Evolutionary conservation across 2,113 vertebrate genomes (phyloP), one percentile per base, ranked within the genome.

Genomic region (Physeter macrocephalus): DNA sequence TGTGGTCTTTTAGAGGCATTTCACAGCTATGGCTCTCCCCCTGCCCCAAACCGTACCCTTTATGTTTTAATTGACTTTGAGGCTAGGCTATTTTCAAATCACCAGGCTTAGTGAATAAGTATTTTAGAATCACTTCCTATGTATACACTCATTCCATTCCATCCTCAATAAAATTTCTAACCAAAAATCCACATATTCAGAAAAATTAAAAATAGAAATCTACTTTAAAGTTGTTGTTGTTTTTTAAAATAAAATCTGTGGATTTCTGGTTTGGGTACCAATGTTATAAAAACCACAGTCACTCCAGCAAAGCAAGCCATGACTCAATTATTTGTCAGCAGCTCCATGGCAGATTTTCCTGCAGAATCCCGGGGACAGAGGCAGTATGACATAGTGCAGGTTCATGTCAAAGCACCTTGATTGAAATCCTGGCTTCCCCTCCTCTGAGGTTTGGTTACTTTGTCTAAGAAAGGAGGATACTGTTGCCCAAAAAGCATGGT

Each of bases 41-140:
- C 5, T 0, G 52, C 52, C 15, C 52, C 52, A 52, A 52, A 52
- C 52, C 1, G 1, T 52, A 15, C 0, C 25, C 15, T 54, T 46
- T 67, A 25, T 27, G 62, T 96, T 97, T 98, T 98, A 97, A 97
- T 97, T 98, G 96, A 95, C 97, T 89, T 90, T 94, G 90, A 98
- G 83, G 96, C 88, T 97, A 98, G 83, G 96, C 87, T 97, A 74
- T 96, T 96, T 98, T 98, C 96, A 98, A 97, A 91, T 97, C 97
- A 95, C 88, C 92, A 92, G 96, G 94, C 93, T 98, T 98, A 96
- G 93, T 93, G 96, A 98, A 97, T 88, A 97, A 97, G 95, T 92
- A 91, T 98, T 97, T 98, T 96, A 96, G 97, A 97, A 97, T 98
- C 97, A 97, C 87, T 77, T 98, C 88, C 64, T 92, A 71, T 84